Evolutionary conservation across 2,113 vertebrate genomes (phyloP), one percentile per base, ranked within the genome.

Genomic region (Trichechus manatus): DNA sequence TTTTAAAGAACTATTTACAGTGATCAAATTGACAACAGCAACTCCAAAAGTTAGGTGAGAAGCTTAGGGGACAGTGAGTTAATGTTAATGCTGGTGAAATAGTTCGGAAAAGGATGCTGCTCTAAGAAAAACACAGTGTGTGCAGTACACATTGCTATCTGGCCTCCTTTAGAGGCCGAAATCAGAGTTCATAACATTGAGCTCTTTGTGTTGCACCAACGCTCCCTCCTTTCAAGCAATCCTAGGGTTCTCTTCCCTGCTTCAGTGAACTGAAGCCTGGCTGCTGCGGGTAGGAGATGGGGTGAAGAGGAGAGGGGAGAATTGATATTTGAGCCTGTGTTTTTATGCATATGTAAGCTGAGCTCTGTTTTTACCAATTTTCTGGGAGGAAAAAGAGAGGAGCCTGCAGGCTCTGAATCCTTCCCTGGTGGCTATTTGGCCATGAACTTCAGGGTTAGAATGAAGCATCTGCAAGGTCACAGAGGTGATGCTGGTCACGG

Each of bases 121-220:
- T 94, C 81, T 83, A 85, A 96, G 85, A 93, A 92, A 89, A 96
- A 93, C 63, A 84, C 77, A 87, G 29, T 25, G 86, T 64, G 42
- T 77, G 70, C 88, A 87, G 77, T 42, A n/a, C 39, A 87, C 91
- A 59, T 61, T 93, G 87, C 59, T 94, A 63, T 85, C 70, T 87
- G 70, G 72, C 61, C 75, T 86, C 31, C 85, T 79, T 15, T 64
- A 84, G 77, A 89, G 80, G 2, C 27, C 79, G 29, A 63, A 79
- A 66, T 75, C 44, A 63, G 44, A 53, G 68, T 2, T 75, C 33
- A 47, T 27, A 78, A 27, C 1, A 29, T 13, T 6, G 17, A 68
- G 2, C 0, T 42, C 59, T n/a, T 47, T 3, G 17, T 22, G 74
- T 0, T 14, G 42, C 47, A 31, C 70, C 72, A 63, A 25, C 25